Evolutionary conservation across 1,140 invertebrate species (phyloP).

Genomic region (Diabrotica undecimpunctata): DNA sequence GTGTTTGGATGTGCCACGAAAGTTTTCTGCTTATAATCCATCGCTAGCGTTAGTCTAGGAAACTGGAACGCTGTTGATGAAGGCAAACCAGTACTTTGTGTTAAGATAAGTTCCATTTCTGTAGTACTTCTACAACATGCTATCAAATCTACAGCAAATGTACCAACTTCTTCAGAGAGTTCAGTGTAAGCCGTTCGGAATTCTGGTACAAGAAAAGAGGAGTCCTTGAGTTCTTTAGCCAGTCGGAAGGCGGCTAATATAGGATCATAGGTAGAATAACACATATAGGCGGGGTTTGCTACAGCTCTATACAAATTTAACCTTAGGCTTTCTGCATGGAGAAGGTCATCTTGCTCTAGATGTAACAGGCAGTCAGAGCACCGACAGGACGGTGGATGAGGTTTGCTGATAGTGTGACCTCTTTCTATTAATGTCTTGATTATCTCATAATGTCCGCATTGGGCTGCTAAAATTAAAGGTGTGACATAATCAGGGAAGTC

Average conservation of each 20-base stretch:
- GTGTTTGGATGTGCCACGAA: constrained; percentile 73
- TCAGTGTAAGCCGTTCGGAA: constrained; percentile 57
- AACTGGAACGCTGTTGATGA: constrained; percentile 29
- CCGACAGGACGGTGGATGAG: constrained; percentile 59
- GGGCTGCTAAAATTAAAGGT: constrained; percentile 68
- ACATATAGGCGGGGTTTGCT: constrained; percentile 64
- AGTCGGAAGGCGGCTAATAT: constrained; percentile 62
- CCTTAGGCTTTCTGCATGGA: constrained; percentile 51
- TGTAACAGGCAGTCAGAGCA: constrained; percentile 56
- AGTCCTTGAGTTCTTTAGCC: constrained; percentile 52
- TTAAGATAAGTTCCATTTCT: constrained; percentile 66
- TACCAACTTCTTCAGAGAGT: constrained; percentile 53
- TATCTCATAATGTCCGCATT: constrained; percentile 66
- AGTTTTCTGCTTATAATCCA: constrained; percentile 69
- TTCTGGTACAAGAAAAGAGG: constrained; percentile 52
- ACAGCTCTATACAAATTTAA: constrained; percentile 59
- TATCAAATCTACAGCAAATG: constrained; percentile 62
- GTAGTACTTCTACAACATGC: constrained; percentile 60
- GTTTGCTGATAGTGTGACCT: constrained; percentile 54
- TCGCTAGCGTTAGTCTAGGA: constrained; percentile 60
- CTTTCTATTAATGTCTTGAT: constrained; percentile 61
- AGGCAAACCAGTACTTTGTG: constrained; percentile 48
- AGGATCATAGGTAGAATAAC: constrained; percentile 61
- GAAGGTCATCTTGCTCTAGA: constrained; percentile 47
- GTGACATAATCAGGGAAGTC: constrained; percentile 69